These are phyloP conservation scores for Hyaena hyaena DNA, from an alignment of 2,113 vertebrate genomes.

Conservation along the genomic window DNA sequence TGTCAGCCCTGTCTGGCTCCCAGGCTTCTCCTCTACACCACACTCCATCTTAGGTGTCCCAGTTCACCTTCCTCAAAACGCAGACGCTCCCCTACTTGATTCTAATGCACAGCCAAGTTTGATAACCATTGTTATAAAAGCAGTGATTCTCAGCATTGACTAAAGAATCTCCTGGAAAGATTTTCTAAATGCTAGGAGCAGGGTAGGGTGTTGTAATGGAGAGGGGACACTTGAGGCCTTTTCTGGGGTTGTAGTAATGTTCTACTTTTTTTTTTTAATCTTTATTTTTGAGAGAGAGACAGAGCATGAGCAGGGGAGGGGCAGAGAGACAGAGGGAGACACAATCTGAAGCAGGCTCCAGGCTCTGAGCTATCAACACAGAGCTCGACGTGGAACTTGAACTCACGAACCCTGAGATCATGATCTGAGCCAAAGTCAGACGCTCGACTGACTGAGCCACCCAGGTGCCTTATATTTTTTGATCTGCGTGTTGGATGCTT, in stretches of 20 bases:
- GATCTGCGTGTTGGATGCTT: neutral
- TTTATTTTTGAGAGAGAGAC: too few species aligned
- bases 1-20: neutral
- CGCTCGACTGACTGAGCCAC: too few species aligned
- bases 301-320: too few species aligned
- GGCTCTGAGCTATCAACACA: too few species aligned
- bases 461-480: too few species aligned
- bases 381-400: too few species aligned
- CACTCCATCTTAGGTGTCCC: neutral
- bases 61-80: neutral
- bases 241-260: neutral
- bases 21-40: neutral
- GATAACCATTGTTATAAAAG: neutral
- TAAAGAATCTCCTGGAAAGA: neutral
- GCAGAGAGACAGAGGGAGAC: too few species aligned
- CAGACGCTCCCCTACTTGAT: neutral
- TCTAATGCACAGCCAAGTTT: neutral
- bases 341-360: too few species aligned
- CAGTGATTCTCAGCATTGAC: neutral
- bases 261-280: neutral
- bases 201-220: rapidly evolving
- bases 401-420: too few species aligned
- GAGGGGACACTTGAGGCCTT: neutral
- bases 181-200: neutral
- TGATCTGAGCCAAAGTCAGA: too few species aligned